Conservation (phyloP, 2,888 invertebrate genomes). For the Zootermopsis nevadensis region DNA sequence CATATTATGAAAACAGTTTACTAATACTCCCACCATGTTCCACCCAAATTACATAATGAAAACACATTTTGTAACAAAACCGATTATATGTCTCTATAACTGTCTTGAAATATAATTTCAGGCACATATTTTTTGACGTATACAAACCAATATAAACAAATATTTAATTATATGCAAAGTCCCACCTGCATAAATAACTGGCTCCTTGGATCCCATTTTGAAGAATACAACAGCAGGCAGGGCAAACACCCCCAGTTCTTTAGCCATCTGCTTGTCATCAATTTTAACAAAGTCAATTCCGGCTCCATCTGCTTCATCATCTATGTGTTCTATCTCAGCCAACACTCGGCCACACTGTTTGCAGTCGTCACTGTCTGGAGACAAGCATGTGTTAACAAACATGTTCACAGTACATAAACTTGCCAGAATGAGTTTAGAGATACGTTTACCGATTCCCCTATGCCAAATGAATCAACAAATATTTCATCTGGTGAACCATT, state of each 20-base stretch:
- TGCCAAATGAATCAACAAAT: too few species aligned
- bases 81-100: too few species aligned
- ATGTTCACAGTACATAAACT: neutral
- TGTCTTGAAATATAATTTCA: too few species aligned
- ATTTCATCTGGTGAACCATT: too few species aligned
- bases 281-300: slow-evolving; percentile 94
- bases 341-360: slow-evolving; percentile 92
- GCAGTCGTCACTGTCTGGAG: slow-evolving; percentile 91
- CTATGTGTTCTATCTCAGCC: slow-evolving; percentile 90
- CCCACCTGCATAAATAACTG: slow-evolving; percentile 89
- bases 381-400: slow-evolving; percentile 29
- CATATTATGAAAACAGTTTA: too few species aligned
- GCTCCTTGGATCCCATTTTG: slow-evolving; percentile 87
- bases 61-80: too few species aligned
- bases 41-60: too few species aligned
- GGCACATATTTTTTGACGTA: too few species aligned
- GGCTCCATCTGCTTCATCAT: slow-evolving; percentile 90
- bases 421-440: too few species aligned
- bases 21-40: too few species aligned
- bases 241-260: slow-evolving; percentile 89
- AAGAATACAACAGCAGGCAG: slow-evolving; percentile 92
- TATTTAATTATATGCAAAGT: neutral
- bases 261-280: slow-evolving; percentile 87
- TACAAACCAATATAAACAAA: too few species aligned
- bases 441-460: too few species aligned